Evolutionary conservation across 2,888 invertebrate genomes (phyloP).

Genomic region (Heteromyza rotundicornis): DNA sequence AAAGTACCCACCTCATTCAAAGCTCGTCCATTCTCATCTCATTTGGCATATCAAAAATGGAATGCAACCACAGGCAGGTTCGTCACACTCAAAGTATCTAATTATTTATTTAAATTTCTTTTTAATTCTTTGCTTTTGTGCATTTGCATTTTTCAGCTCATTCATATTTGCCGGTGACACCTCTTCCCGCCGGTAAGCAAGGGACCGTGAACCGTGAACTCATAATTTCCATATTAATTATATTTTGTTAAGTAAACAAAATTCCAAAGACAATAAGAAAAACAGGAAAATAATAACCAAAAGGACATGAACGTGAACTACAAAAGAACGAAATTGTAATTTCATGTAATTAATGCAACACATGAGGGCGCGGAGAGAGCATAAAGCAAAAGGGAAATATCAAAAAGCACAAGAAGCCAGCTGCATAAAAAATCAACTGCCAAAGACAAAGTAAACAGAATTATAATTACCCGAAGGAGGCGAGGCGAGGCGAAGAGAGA

Average conservation of each 20-base stretch:
- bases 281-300: neutral
- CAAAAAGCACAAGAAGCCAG: neutral
- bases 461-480: neutral
- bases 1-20: too few relatives aligned
- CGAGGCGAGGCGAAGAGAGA: neutral
- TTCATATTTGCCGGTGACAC: too few relatives aligned
- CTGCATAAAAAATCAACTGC: conserved; percentile 1
- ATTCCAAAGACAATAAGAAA: neutral
- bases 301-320: neutral
- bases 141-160: too few relatives aligned
- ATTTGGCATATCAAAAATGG: too few relatives aligned
- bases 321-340: neutral
- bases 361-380: neutral
- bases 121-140: neutral
- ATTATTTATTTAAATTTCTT: neutral
- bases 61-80: neutral
- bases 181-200: conserved; percentile 9
- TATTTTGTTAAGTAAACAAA: conserved; percentile 11
- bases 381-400: neutral
- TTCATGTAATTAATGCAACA: neutral
- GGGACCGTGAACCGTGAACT: conserved; percentile 7
- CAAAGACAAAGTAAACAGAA: conserved; percentile 3
- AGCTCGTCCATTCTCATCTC: too few relatives aligned
- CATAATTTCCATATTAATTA: conserved; percentile 16
- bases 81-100: conserved; percentile 1